Evolutionary conservation across 2,113 vertebrate genomes (phyloP), one percentile per base, ranked within the genome.

Genomic region (Mesembrinibis cayennensis): DNA sequence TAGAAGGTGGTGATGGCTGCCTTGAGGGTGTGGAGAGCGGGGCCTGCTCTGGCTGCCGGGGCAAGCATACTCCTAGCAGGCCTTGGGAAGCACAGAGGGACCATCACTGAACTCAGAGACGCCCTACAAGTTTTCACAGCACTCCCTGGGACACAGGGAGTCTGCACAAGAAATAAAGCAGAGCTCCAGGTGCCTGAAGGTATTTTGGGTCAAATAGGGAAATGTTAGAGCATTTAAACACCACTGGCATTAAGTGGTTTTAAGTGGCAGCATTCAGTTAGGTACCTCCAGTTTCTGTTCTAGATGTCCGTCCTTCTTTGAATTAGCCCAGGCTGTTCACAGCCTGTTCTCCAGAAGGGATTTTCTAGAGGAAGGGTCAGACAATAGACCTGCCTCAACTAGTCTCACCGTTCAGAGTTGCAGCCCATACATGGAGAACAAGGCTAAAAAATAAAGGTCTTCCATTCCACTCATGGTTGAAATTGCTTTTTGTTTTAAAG

Each of bases 91-190:
- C 16, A 13, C 52, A 47, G 83, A 67, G 16, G 11, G 25, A 81
- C 34, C 0, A 11, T n/a, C 20, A 21, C 40, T 2, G 1, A 71
- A 36, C 30, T 56, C 52, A 22, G 38, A 89, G 47, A 38, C 0
- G 1, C 19, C 29, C 30, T 82, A 11, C 20, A 69, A 63, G 26
- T 62, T 78, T 89, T 78, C 53, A 63, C 47, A 72, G 38, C 21
- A 11, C 30, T 78, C 34, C 38, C 23, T 52, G 18, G 38, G 11
- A 62, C 38, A 42, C 25, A n/a, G 12, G 9, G 14, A 77, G 7
- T 40, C 53, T 86, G 47, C 47, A 67, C 20, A 63, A 86, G 65
- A 59, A 69, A 62, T 59, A 53, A 38, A 78, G 30, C 38, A 58
- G 53, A 82, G 32, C 17, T 82, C 58, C 30, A 53, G 38, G 30